Evolutionary conservation across 2,113 vertebrate genomes (phyloP), one percentile per base, ranked within the genome.

Genomic region (Cochlearius cochlearius): DNA sequence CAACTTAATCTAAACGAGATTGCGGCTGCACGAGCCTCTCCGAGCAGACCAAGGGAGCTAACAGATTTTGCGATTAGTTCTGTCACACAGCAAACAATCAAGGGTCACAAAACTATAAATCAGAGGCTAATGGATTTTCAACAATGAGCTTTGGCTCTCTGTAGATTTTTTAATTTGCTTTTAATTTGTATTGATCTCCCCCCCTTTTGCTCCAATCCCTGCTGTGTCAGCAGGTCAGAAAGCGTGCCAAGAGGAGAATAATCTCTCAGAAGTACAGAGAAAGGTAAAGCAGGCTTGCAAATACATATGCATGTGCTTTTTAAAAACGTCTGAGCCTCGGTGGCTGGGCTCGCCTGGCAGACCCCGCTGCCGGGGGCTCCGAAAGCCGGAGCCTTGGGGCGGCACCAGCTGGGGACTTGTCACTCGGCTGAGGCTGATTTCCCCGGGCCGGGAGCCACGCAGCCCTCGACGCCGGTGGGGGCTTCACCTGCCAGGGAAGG

Each of bases 181-280:
- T 99, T 99, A 99, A 99, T 99, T 98, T 99, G 97, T 98, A 98
- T 98, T 95, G 98, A 98, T 99, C 97, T 73, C 94, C 95, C 86
- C 64, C 94, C 64, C 85, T 95, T 87, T 77, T 89, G 90, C 98
- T 98, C 98, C 97, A 97, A 97, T 98, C 98, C 98, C 98, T 97
- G 97, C 89, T 82, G 93, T 97, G 98, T 98, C 98, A 98, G 95
- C 90, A 94, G 97, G 97, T 98, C 98, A 98, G 93, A 94, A 94
- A 97, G 86, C 21, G 3, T 12, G 76, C 67, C 56, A n/a, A 45
- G 59, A 68, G 52, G 59, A 82, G 50, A 39, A 32, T 2, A 49
- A 53, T 27, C 71, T 67, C 84, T 22, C 5, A 19, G 80, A 63
- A 86, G 55, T 3, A 32, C 13, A 27, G 39, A 32, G 34, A 18